phyloP scores from a whole-genome alignment of 2,797 vertebrate species.

The Pachyuromys duprasi region DNA sequence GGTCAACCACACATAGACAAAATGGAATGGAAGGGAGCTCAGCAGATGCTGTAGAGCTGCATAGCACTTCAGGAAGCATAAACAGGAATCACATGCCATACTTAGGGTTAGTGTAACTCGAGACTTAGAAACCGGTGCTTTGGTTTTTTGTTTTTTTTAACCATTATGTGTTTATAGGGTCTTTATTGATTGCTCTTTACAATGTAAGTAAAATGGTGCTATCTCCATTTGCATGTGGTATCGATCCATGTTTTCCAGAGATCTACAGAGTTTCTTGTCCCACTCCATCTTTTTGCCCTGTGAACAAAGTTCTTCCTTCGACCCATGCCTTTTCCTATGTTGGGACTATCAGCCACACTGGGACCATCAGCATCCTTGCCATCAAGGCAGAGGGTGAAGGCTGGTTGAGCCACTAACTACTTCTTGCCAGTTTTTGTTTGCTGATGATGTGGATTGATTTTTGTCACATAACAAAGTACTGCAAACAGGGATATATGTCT shows the following conservation, averaged over 20 bases:
- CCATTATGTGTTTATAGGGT: background rate
- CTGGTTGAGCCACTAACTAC: background rate
- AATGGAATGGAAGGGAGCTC: background rate
- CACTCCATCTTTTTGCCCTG: background rate
- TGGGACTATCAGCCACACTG: background rate
- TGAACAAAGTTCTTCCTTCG: background rate
- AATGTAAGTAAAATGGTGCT: background rate
- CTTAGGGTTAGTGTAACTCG: background rate
- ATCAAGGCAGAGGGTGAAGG: background rate
- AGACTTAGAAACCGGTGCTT: background rate
- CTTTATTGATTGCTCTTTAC: background rate
- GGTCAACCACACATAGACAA: background rate
- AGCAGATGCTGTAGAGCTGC: background rate
- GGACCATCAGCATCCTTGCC: background rate
- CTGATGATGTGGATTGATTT: background rate
- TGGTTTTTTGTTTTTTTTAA: no score
- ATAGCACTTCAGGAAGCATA: background rate
- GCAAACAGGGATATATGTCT: background rate
- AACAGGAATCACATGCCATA: background rate
- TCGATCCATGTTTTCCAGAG: background rate
- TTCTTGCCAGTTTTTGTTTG: background rate
- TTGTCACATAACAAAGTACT: background rate
- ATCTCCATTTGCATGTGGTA: background rate
- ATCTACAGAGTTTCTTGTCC: background rate
- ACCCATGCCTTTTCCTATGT: background rate